phyloP scores from a whole-genome alignment of 2,888 invertebrate species.

The Bombylius major region DNA sequence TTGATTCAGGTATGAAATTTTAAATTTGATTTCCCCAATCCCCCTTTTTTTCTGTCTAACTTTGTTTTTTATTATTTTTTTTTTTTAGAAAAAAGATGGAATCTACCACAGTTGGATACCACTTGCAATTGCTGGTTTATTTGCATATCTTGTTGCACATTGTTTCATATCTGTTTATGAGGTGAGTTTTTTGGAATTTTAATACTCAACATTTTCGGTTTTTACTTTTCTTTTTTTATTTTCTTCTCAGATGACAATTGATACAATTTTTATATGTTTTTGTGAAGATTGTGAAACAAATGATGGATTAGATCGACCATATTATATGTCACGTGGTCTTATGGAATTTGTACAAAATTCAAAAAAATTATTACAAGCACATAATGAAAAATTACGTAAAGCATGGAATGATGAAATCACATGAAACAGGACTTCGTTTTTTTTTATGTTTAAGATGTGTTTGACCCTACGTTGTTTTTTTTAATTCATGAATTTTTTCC shows the following conservation, averaged over 20 bases:
- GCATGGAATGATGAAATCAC: slow-evolving; percentile 6
- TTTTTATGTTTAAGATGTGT: no score
- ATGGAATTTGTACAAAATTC: slow-evolving; percentile 51
- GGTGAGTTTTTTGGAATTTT: slow-evolving; percentile 36
- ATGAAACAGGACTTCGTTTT: background rate
- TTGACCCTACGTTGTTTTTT: no score
- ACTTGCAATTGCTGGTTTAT: slow-evolving; percentile 46
- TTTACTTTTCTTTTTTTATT: slow-evolving; percentile 3
- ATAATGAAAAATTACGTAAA: slow-evolving; percentile 3
- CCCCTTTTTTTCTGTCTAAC: no score
- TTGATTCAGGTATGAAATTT: slow-evolving; percentile 40
- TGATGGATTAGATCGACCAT: slow-evolving; percentile 47
- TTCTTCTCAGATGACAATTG: slow-evolving; percentile 49
- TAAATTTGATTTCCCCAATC: no score
- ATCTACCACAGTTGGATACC: slow-evolving; percentile 50
- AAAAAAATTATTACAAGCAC: slow-evolving; percentile 11
- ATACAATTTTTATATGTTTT: slow-evolving; percentile 55
- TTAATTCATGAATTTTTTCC: no score
- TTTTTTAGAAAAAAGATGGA: slow-evolving; percentile 40
- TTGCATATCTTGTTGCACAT: slow-evolving; percentile 56
- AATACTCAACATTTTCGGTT: background rate
- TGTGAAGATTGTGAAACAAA: slow-evolving; percentile 55
- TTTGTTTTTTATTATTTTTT: slow-evolving; percentile 10
- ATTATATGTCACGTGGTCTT: slow-evolving; percentile 51
- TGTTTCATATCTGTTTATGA: slow-evolving; percentile 62